phyloP scores from a whole-genome alignment of 1,140 invertebrate species.

The Aphis gossypii region DNA sequence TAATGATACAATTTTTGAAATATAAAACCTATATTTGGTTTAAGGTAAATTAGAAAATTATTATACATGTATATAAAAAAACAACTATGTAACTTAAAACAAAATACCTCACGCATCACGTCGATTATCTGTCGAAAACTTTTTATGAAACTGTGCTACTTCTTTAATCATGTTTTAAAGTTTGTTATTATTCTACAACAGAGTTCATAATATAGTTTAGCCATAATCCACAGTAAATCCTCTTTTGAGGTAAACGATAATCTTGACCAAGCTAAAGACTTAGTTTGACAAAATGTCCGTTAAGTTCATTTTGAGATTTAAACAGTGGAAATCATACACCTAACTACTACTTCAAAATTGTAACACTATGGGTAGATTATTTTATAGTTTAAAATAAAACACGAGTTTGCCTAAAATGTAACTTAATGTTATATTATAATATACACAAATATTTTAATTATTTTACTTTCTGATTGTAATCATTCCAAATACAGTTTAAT shows the following conservation, averaged over 20 bases:
- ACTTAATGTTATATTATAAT: neutral
- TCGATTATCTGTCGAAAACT: constrained; percentile 41
- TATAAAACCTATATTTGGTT: constrained; percentile 9
- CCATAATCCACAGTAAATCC: constrained; percentile 26
- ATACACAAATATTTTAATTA: neutral
- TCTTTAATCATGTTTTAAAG: neutral
- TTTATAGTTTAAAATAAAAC: neutral
- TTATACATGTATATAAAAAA: neutral
- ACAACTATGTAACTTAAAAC: neutral
- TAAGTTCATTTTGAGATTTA: neutral
- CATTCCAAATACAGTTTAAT: neutral
- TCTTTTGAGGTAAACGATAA: constrained; percentile 38
- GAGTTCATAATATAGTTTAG: constrained; percentile 32
- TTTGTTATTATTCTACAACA: constrained; percentile 47
- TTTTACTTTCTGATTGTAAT: neutral
- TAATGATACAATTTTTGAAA: constrained; percentile 24
- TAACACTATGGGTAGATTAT: neutral
- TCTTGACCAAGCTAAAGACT: neutral
- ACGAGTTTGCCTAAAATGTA: too few species aligned
- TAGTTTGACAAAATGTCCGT: constrained; percentile 32
- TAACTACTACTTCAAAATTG: neutral
- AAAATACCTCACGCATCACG: constrained; percentile 30
- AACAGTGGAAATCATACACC: neutral
- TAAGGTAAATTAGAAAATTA: constrained; percentile 14
- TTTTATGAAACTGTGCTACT: neutral